Percentiles rank a stretch among this genome's conserved stretches.
These are phyloP conservation scores for Tachysurus vachellii DNA, from an alignment of 2,113 vertebrate species.

Conservation along the genomic window DNA sequence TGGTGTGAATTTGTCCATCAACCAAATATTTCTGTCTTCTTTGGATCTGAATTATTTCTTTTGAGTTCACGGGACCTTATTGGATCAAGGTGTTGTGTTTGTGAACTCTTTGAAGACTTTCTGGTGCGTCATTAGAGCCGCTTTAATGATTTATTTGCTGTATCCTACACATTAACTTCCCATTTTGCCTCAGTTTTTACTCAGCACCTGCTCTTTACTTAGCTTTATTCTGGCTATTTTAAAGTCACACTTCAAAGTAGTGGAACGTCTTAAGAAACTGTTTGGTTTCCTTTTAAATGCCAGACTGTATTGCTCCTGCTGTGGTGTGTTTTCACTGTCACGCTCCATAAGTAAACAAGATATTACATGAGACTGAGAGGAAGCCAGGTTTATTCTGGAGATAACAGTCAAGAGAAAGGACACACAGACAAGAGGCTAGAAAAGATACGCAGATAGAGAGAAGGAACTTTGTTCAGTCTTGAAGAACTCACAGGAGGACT, in stretches of 20 bases:
- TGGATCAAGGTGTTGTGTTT: slow-evolving; percentile 56
- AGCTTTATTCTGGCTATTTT: slow-evolving; percentile 42
- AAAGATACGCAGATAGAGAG: slow-evolving; percentile 62
- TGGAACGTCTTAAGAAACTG: slow-evolving; percentile 37
- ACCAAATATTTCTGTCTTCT: neutral
- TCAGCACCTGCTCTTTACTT: slow-evolving; percentile 63
- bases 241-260: slow-evolving; percentile 57
- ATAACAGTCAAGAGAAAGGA: slow-evolving; percentile 58
- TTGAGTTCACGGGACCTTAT: neutral
- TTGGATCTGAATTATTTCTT: slow-evolving; percentile 12
- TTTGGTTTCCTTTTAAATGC: slow-evolving; percentile 60
- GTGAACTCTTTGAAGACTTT: slow-evolving; percentile 29
- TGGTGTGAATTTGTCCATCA: neutral
- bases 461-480: slow-evolving; percentile 41
- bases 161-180: slow-evolving; percentile 48
- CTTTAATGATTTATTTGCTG: slow-evolving; percentile 50
- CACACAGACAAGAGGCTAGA: slow-evolving; percentile 48
- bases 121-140: slow-evolving; percentile 25
- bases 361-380: slow-evolving; percentile 36
- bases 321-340: slow-evolving; percentile 52
- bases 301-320: slow-evolving; percentile 55
- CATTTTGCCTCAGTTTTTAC: slow-evolving; percentile 37
- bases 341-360: slow-evolving; percentile 52
- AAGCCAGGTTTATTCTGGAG: slow-evolving; percentile 52
- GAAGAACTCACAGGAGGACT: slow-evolving; percentile 5